A percentile compares a stretch with the other conserved stretches of the same genome.
Conservation (phyloP, 2,113 vertebrate genomes). For the Rhinogobius similis region DNA sequence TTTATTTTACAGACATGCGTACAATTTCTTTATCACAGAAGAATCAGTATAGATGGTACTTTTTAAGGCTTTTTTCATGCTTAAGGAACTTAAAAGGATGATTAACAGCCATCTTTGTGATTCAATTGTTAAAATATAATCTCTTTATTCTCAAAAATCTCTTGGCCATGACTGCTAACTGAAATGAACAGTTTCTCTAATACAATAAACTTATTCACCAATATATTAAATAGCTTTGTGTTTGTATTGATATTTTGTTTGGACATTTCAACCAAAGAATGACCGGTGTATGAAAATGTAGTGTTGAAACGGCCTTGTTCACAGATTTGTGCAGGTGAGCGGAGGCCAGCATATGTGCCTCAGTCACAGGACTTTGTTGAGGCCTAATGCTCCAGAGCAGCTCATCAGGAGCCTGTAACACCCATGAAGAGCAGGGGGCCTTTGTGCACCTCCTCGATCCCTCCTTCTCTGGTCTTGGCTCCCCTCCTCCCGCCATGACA, state of each 20-base stretch:
- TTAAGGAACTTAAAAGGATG: neutral
- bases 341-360: conserved; percentile 24
- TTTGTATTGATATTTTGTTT: no score
- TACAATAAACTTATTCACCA: no score
- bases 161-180: no score
- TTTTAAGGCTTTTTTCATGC: neutral
- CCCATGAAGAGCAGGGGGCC: conserved; percentile 67
- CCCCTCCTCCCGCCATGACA: conserved; percentile 73
- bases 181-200: no score
- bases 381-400: conserved; percentile 39
- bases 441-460: conserved; percentile 68
- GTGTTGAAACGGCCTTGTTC: neutral
- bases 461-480: conserved; percentile 57
- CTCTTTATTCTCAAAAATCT: no score
- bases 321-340: conserved; percentile 21
- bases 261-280: no score
- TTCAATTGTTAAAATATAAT: neutral
- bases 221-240: no score
- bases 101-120: neutral
- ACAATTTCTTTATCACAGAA: neutral
- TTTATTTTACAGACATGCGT: neutral
- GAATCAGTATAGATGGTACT: neutral
- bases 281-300: neutral
- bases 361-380: conserved; percentile 25
- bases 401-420: conserved; percentile 54